A percentile compares a stretch with the other conserved stretches of the same genome.
Evolutionary conservation across 2,797 vertebrate species (phyloP).

Genomic region (Peromyscus eremicus): DNA sequence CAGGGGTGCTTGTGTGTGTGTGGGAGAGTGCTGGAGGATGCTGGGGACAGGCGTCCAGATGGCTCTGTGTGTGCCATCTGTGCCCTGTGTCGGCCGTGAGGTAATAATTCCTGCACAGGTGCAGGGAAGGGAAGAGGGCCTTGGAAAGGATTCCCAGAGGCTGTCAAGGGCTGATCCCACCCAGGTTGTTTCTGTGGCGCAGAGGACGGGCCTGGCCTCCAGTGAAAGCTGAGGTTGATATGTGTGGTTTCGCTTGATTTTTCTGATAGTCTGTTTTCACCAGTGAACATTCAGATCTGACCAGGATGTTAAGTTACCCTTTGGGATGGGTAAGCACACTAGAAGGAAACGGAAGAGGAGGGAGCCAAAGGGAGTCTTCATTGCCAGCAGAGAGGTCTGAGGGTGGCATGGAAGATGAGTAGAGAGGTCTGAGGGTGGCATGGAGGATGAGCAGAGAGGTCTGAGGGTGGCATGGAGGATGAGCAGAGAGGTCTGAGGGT

Average conservation of each 20-base stretch:
- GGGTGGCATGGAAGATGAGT: no score
- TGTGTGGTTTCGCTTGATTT: constrained; percentile 56
- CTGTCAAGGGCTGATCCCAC: background rate
- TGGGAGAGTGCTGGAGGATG: background rate
- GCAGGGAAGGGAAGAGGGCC: constrained; percentile 4
- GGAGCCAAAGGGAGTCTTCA: background rate
- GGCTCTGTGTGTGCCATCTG: constrained; percentile 69
- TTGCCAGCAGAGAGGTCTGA: background rate
- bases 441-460: no score
- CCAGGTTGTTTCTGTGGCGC: background rate
- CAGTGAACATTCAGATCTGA: constrained; percentile 58
- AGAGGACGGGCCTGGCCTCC: background rate
- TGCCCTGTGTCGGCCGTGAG: background rate
- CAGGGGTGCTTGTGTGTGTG: background rate
- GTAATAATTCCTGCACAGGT: constrained; percentile 14
- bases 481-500: no score
- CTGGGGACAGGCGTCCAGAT: constrained; percentile 48
- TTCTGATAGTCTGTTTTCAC: constrained; percentile 58
- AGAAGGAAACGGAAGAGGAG: constrained; percentile 60
- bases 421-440: no score
- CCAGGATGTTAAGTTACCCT: constrained; percentile 59
- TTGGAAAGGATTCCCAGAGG: constrained; percentile 31
- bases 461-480: no score
- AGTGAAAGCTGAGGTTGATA: background rate
- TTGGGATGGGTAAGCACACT: constrained; percentile 32